Conservation (phyloP, 2,888 invertebrate genomes). For the Dynastes hyllus region DNA sequence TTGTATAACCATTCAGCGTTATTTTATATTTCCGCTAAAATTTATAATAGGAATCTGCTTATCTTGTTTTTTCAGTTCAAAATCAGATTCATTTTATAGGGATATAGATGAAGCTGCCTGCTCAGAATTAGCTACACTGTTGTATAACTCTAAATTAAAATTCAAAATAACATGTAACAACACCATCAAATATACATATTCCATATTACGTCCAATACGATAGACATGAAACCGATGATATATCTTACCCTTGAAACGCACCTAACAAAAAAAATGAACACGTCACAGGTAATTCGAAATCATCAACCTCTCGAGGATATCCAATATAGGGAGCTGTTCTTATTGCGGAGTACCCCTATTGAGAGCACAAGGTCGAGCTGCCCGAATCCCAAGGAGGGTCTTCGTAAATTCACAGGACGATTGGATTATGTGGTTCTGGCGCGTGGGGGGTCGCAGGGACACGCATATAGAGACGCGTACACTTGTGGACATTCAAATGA, state of each 20-base stretch:
- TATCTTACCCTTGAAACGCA: not conserved
- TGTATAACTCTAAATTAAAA: too few species aligned
- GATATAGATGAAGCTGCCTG: too few species aligned
- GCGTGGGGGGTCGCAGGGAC: not conserved
- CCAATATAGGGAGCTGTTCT: conserved; percentile 9
- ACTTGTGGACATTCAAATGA: not conserved
- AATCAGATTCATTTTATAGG: too few species aligned
- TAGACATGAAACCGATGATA: not conserved
- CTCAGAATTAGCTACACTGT: too few species aligned
- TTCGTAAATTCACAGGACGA: conserved; percentile 44
- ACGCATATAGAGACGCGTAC: conserved; percentile 8
- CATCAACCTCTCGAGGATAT: not conserved
- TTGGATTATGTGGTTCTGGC: conserved; percentile 45
- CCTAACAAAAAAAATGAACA: not conserved
- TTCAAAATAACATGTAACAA: too few species aligned
- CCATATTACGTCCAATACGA: too few species aligned
- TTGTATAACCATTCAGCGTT: too few species aligned
- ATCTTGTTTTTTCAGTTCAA: too few species aligned
- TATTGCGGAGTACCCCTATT: not conserved
- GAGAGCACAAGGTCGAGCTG: not conserved
- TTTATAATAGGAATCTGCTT: too few species aligned
- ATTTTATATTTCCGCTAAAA: too few species aligned
- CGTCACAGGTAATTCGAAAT: not conserved
- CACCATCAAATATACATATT: too few species aligned
- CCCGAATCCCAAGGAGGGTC: conserved; percentile 1